Conservation (phyloP, 1,140 invertebrate species). For the Rhagoletis zephyria region DNA sequence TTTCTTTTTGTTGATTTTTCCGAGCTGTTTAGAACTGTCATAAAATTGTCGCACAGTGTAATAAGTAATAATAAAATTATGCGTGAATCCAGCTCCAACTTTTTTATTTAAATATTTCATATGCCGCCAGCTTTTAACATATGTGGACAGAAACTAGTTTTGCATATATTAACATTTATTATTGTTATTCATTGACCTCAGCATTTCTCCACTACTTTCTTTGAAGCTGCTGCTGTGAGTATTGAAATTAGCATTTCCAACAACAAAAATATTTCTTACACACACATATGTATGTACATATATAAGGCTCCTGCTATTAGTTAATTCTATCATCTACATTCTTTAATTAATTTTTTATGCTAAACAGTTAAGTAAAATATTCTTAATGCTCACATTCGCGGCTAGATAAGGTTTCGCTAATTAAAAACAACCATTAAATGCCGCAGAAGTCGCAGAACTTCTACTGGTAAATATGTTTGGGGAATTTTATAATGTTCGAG, state of each 20-base stretch:
- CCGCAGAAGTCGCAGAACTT: background rate
- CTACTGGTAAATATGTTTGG: background rate
- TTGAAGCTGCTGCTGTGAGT: background rate
- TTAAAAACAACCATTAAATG: conserved; percentile 3
- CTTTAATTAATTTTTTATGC: background rate
- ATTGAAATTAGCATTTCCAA: background rate
- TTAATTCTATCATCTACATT: background rate
- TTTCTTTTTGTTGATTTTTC: too few relatives aligned
- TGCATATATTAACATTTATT: background rate
- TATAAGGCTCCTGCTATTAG: background rate
- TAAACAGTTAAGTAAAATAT: background rate
- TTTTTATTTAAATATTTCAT: too few relatives aligned
- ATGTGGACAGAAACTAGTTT: background rate
- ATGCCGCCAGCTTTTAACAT: too few relatives aligned
- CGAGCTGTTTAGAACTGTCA: too few relatives aligned
- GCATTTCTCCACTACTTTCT: background rate
- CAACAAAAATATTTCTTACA: background rate
- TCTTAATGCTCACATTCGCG: background rate
- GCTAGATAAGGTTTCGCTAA: background rate
- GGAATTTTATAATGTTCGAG: too few relatives aligned
- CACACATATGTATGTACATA: background rate
- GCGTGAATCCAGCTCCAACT: too few relatives aligned
- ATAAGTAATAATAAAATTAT: too few relatives aligned
- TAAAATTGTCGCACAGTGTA: too few relatives aligned
- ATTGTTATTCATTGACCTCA: background rate